Conservation (phyloP, 2,113 vertebrate species). For the Fulica atra region DNA sequence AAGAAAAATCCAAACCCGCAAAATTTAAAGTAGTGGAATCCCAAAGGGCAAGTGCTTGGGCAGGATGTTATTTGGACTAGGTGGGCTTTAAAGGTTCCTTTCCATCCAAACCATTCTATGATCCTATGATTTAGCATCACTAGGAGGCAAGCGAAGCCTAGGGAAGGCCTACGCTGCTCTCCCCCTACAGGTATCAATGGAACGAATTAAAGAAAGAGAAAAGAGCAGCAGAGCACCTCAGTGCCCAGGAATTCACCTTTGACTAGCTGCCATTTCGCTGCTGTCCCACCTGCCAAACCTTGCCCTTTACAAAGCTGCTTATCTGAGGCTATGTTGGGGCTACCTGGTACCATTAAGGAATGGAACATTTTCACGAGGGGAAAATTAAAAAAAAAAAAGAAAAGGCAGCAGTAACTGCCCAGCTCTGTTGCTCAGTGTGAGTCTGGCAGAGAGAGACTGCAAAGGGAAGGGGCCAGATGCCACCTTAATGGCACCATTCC, state of each 20-base stretch:
- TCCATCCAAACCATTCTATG: neutral
- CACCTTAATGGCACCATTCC: rapidly evolving
- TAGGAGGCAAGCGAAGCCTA: neutral
- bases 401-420: neutral
- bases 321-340: neutral
- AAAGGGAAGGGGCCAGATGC: neutral
- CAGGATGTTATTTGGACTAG: neutral
- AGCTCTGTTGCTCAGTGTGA: neutral
- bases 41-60: neutral
- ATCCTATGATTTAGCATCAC: neutral
- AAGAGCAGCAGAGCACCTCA: neutral
- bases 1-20: neutral
- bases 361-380: neutral
- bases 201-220: neutral
- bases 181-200: neutral
- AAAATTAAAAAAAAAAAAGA: neutral
- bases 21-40: neutral
- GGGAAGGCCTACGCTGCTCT: neutral
- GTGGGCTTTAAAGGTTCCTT: neutral
- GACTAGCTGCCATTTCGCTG: slow-evolving; percentile 16
- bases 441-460: neutral
- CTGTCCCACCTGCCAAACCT: neutral
- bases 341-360: neutral
- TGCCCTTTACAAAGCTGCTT: neutral
- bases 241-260: neutral